Percentiles rank a stretch among this genome's conserved stretches.
phyloP scores from a whole-genome alignment of 2,113 vertebrate genomes.

The Cyanoramphus novaezelandiae region DNA sequence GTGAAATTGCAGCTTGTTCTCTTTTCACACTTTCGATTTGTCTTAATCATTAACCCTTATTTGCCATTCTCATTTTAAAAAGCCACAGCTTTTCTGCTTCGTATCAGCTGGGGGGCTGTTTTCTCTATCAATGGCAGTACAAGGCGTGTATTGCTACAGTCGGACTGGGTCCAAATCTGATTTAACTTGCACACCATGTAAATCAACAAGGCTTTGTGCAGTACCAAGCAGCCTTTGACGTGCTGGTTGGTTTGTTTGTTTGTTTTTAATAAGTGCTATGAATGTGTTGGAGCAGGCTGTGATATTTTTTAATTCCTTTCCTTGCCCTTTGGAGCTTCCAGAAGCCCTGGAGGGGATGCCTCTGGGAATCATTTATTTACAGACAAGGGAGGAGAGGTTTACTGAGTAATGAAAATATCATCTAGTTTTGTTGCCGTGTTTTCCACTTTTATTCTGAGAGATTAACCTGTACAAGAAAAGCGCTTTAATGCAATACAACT shows the following conservation, averaged over 20 bases:
- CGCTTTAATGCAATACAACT: conserved; percentile 47
- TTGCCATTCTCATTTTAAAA: neutral
- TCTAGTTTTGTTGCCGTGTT: conserved; percentile 49
- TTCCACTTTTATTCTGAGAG: conserved; percentile 52
- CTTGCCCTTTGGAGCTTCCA: conserved; percentile 13
- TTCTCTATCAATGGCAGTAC: neutral
- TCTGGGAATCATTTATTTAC: conserved; percentile 61
- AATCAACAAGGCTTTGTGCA: neutral
- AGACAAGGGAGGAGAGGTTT: conserved; percentile 44
- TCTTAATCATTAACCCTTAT: neutral
- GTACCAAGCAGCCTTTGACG: neutral
- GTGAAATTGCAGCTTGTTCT: neutral
- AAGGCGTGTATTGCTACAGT: neutral
- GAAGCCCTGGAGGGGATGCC: neutral
- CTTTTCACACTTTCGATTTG: neutral
- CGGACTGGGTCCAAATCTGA: neutral
- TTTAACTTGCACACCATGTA: neutral
- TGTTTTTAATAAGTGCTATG: neutral
- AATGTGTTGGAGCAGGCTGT: neutral
- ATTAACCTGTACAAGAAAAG: conserved; percentile 63
- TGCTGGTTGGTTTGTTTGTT: neutral
- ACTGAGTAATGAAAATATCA: conserved; percentile 50
- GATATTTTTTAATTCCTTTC: conserved; percentile 4
- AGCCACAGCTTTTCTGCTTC: neutral
- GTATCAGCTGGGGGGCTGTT: neutral